Conservation (phyloP, 2,888 invertebrate species). For the Ormyrus pomaceus region DNA sequence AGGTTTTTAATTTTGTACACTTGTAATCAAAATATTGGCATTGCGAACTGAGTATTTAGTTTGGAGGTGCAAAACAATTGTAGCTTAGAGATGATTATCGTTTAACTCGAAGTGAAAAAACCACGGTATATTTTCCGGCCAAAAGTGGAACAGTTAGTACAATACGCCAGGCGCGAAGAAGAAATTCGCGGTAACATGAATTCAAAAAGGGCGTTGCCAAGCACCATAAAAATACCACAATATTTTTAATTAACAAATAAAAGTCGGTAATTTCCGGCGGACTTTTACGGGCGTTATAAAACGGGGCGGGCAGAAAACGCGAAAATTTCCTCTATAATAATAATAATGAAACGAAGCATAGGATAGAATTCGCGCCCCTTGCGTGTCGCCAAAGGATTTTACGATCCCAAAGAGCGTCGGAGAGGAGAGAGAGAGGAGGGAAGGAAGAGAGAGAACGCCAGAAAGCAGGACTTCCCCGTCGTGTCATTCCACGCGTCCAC, state of each 20-base stretch:
- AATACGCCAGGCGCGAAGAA: too few species aligned
- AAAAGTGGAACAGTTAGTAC: too few species aligned
- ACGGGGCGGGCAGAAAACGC: not conserved
- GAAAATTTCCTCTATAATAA: slow-evolving; percentile 38
- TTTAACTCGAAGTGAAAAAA: too few species aligned
- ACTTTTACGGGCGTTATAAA: slow-evolving; percentile 30
- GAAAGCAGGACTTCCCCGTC: not conserved
- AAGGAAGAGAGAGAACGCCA: not conserved
- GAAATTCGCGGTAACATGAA: not conserved
- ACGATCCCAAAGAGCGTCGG: slow-evolving; percentile 13
- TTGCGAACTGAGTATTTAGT: too few species aligned
- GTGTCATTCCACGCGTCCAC: slow-evolving; percentile 10
- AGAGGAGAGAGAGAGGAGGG: not conserved
- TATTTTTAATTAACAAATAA: slow-evolving; percentile 43
- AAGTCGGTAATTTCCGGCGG: not conserved
- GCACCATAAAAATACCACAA: slow-evolving; percentile 2
- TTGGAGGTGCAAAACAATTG: too few species aligned
- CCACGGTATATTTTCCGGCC: too few species aligned
- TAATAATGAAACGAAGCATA: slow-evolving; percentile 30
- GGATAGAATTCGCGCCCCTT: slow-evolving; percentile 18
- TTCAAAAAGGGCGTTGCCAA: slow-evolving; percentile 4
- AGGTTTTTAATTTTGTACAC: too few species aligned
- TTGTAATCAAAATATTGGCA: too few species aligned
- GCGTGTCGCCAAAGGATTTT: slow-evolving; percentile 35
- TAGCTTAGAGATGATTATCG: too few species aligned